Evolutionary conservation across 64 coral and sea anemone genomes (phyloP), one percentile per base, ranked within the genome.

Genomic region (Pocillopora verrucosa): DNA sequence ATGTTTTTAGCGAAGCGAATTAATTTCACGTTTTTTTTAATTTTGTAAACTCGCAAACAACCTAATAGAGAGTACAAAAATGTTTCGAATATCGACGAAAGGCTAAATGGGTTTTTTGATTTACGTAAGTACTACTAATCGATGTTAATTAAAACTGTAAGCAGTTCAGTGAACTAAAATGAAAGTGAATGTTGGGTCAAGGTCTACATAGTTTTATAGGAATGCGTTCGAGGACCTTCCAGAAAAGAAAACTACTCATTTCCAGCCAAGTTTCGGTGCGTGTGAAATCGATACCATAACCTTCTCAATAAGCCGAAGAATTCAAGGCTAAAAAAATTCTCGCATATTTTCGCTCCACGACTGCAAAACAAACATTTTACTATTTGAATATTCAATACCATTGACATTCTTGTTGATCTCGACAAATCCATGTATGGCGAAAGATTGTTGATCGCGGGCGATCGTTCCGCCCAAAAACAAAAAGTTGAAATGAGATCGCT

Each of bases 81-180:
- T 77, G 75, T n/a, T 56, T 56, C 15, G 75, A 56, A 19, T 57
- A 77, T 20, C 16, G 16, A 51, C 10, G 7, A 51, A 51, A 51
- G 41, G 41, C 41, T 56, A 56, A 41, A 41, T 36, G 56, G 38
- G 37, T 56, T 70, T 70, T 77, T 77, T 77, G 13, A 37, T n/a
- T 56, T 77, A 77, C 75, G 56, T 14, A 77, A 22, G 41, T 37
- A 77, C 75, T 56, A 56, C 75, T 77, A 77, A 77, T 56, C 75
- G 12, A 7, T 77, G 36, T 56, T 77, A 58, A 56, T 77, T 77
- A 77, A 56, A 77, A 10, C 37, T 56, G 17, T 45, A 56, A 77
- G 45, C 75, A 38, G 16, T 70, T 24, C 67, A 70, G 67, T 70
- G 10, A 30, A 70, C 6, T 69, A 7, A 26, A 70, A 30, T 24